These are phyloP conservation scores for Neopelma chrysocephalum DNA, from an alignment of 2,797 vertebrate genomes.

Conservation along the genomic window DNA sequence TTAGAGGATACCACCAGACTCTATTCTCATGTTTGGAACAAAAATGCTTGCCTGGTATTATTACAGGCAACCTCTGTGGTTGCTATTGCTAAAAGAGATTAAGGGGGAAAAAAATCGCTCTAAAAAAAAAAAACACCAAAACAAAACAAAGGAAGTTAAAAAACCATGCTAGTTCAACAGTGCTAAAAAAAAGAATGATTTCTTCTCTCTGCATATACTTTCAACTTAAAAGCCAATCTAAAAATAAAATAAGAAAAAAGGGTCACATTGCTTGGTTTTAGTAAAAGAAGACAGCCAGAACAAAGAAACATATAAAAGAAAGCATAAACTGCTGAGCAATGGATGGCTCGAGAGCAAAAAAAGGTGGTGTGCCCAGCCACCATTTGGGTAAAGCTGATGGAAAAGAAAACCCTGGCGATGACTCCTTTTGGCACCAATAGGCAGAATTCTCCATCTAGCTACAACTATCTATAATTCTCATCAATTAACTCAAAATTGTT, in stretches of 20 bases:
- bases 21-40: not conserved
- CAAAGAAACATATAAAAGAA: not conserved
- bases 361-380: not conserved
- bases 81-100: not conserved
- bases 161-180: accelerated
- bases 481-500: not conserved
- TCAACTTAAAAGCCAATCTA: not conserved
- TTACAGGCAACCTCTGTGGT: not conserved
- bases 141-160: not conserved
- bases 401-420: not conserved
- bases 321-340: not conserved
- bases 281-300: not conserved
- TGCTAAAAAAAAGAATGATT: not conserved
- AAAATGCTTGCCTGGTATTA: not conserved
- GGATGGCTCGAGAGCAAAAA: not conserved
- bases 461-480: not conserved
- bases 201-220: not conserved
- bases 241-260: not conserved
- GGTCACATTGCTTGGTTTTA: not conserved
- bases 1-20: not conserved
- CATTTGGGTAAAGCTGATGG: not conserved
- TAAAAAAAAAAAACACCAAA: not conserved
- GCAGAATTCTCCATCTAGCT: not conserved
- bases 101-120: not conserved
- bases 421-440: not conserved